Base-by-base conservation (phyloP, 2,797 vertebrate species). In the Tenualosa thibaudeaui region DNA sequence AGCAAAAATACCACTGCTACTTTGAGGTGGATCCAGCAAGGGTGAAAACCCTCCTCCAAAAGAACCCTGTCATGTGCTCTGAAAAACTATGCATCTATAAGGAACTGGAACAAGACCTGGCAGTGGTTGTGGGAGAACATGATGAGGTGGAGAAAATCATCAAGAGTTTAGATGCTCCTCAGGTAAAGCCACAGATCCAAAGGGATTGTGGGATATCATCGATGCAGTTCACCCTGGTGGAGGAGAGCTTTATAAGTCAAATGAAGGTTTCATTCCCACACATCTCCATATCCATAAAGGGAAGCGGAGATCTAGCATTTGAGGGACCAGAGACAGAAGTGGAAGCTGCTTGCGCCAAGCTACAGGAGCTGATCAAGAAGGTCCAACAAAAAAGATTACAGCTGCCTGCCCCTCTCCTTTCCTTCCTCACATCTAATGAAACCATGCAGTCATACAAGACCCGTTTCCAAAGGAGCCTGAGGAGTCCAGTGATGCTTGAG, bases 61-160 rank as follows among this genome's bases (percentile, higher is more conserved):
- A 90, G 71, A 89, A 92, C 22, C 13, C 6, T 19, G 81, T 1
- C 13, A 86, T 88, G 8, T 24, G n/a, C 1, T 24, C 26, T 0
- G 87, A 92, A 4, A 50, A 91, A 2, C 71, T 94, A 1, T 87
- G 46, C 75, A 87, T 93, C 7, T 93, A 92, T 85, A 0, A 0
- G n/a, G 89, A 91, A 10, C 37, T 0, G 0, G 82, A 83, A 0
- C n/a, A 24, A 22, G 3, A 26, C 37, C 88, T 91, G 40, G 51
- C 82, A 22, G 93, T 94, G 49, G 46, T 93, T 5, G 93, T 94
- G 19, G 94, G 93, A 68, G 86, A 90, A 22, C 5, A 0, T 17
- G 13, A 15, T 5, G 83, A 82, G 0, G 91, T 94, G 3, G 84
- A 84, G 0, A 84, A 86, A 19, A 88, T 81, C 49, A 81, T 92